phyloP scores from a whole-genome alignment of 37 sponge, comb jelly and placozoan genomes.

The Bolinopsis microptera region DNA sequence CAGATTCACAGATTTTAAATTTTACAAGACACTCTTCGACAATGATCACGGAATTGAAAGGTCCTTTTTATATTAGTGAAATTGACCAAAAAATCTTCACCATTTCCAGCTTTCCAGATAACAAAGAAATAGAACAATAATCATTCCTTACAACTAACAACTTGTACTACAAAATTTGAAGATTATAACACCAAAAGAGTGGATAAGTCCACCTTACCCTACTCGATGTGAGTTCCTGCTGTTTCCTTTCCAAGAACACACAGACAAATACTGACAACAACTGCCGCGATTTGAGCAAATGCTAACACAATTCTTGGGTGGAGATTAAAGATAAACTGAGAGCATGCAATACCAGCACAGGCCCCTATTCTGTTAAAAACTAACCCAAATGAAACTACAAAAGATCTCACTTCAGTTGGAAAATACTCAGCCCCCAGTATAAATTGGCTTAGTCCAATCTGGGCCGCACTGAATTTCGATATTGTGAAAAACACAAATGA shows the following conservation, averaged over 20 bases:
- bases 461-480: neutral
- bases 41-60: too few relatives aligned
- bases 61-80: too few relatives aligned
- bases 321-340: neutral
- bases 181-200: too few relatives aligned
- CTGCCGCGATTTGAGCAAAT: neutral
- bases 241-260: neutral
- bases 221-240: neutral
- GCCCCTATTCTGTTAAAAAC: neutral
- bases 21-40: too few relatives aligned
- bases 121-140: too few relatives aligned
- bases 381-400: neutral
- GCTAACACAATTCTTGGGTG: neutral
- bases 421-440: conserved; percentile 1
- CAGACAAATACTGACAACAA: neutral
- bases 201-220: too few relatives aligned
- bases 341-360: neutral
- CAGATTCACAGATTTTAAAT: too few relatives aligned
- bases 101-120: too few relatives aligned
- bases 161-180: too few relatives aligned
- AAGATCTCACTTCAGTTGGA: neutral
- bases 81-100: too few relatives aligned
- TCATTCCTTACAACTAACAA: too few relatives aligned
- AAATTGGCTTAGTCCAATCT: neutral
- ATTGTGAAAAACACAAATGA: neutral